Percentiles rank a stretch among this genome's conserved stretches.
phyloP scores from a whole-genome alignment of 2,113 vertebrate species.

The Anguilla japonica region DNA sequence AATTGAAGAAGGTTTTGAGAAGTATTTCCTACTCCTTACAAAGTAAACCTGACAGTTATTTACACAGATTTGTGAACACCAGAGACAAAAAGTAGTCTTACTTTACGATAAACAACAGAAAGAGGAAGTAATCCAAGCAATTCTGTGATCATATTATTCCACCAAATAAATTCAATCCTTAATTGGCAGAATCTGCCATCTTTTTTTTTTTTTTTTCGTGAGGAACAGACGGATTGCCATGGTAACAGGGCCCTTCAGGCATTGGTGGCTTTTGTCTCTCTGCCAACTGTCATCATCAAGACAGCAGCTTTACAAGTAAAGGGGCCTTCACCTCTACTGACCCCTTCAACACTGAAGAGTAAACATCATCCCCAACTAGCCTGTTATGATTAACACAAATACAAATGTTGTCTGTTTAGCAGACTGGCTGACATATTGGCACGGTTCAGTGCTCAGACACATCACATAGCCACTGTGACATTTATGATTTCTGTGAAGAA shows the following conservation, averaged over 20 bases:
- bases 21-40: neutral
- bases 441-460: neutral
- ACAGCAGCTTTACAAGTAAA: conserved; percentile 85
- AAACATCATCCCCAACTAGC: neutral
- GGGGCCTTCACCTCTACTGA: conserved; percentile 84
- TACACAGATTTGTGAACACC: neutral
- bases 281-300: conserved; percentile 78
- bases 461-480: neutral
- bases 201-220: conserved; percentile 79
- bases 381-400: neutral
- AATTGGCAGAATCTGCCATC: conserved; percentile 80
- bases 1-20: neutral
- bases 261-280: conserved; percentile 60
- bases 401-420: neutral
- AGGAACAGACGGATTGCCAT: conserved; percentile 88
- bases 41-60: conserved; percentile 1
- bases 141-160: neutral
- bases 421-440: neutral
- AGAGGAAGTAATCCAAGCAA: neutral
- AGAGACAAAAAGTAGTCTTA: conserved; percentile 2
- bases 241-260: conserved; percentile 74
- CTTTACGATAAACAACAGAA: neutral
- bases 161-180: conserved; percentile 39
- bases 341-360: conserved; percentile 76
- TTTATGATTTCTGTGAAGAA: conserved; percentile 20